Base-by-base conservation (phyloP, 2,797 vertebrate species). In the Kryptolebias ocellatus region DNA sequence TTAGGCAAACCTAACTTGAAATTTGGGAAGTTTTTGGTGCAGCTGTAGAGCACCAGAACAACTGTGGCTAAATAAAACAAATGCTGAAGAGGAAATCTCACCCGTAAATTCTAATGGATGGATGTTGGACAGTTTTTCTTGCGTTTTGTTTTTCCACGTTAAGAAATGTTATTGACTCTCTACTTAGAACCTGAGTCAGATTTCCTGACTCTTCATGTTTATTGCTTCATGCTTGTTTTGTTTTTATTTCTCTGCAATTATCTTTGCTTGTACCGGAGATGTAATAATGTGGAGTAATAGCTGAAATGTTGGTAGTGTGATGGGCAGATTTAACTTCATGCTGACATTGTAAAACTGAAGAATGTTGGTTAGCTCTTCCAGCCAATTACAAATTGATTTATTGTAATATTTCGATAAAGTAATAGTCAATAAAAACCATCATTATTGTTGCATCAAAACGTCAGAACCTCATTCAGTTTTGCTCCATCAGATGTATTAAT, bases 401-500 rank as follows among this genome's bases (percentile, higher is more conserved):
- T 39, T 39, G 10, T 10, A 39, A 39, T 39, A 39, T 39, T 39
- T 34, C 2, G 31, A 34, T 9, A 34, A 34, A 34, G 9, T 34
- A 3, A 34, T 34, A 34, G 2, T 6, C 31, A 34, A 34, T 31
- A 31, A 31, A 34, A 34, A 34, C 9, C 31, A 34, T 34, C 31
- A 34, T 6, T 6, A 34, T 9, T 1, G 5, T 6, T 34, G 31
- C 9, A 34, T 34, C 31, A 34, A 34, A 8, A 39, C 2, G 1
- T 8, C 2, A 39, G 9, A 39, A 39, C 37, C 1, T 9, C 20
- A 3, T 49, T 69, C 37, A 8, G 14, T 53, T 57, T 44, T 18
- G 11, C 42, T 52, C 34, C 11, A 57, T 70, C 5, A 54, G 29
- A 50, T n/a, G 11, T 37, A 39, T 20, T 67, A 34, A 55, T 67